Evolutionary conservation across 2,888 invertebrate genomes (phyloP), one percentile per base, ranked within the genome.

Genomic region (Plagodis dolabraria): DNA sequence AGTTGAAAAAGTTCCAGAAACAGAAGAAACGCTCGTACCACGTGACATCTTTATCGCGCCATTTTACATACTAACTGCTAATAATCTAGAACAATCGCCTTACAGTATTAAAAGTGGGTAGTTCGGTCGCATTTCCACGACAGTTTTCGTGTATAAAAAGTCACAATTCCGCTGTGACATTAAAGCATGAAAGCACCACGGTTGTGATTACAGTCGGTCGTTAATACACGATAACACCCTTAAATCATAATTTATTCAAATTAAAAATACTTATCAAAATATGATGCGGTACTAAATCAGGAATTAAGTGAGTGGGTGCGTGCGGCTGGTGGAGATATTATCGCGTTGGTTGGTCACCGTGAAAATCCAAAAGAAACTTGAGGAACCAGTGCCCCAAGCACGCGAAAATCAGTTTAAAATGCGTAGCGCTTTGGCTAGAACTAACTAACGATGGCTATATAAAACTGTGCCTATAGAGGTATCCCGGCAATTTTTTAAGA

Each of bases 241-340:
- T 88, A 88, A 90, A 91, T 90, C 86, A 91, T 92, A 92, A 92
- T 92, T 91, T 92, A 92, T 92, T 92, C 92, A 92, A 92, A 92
- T 92, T 92, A 92, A 92, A 92, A 92, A 92, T 91, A 92, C 90
- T 92, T 92, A 92, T 92, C 92, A 89, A 87, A 90, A 86, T 91
- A 87, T 90, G 92, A 92, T 92, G 90, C 91, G 92, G 91, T 91
- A 80, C 80, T 92, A 92, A 92, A 91, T 92, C 89, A 91, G 77
- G 80, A 88, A 87, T 89, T 89, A 92, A 92, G 91, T 92, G 86
- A 90, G 82, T 70, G 71, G 78, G 91, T 92, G 92, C 92, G 92
- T 92, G 92, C 63, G 64, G 79, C 75, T 84, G 83, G 10, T 5
- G 87, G 81, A 84, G 83, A 89, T 91, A 78, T 61, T 89, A 92